Base-by-base conservation (phyloP, 2,888 invertebrate genomes). In the Mactromeris polynyma region DNA sequence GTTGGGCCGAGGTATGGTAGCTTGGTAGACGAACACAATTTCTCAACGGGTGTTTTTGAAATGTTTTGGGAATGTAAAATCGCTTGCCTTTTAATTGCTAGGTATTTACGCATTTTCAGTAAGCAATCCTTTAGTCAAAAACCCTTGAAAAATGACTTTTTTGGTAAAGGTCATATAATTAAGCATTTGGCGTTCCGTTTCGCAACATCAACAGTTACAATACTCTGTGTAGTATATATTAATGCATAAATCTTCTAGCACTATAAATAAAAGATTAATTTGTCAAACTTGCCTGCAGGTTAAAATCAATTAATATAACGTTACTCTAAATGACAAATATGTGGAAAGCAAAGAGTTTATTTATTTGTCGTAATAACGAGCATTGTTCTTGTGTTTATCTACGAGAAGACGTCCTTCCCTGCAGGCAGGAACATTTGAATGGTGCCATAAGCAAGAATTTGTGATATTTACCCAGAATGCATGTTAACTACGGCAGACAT, bases 31-130 rank as follows among this genome's bases (percentile, higher is more conserved):
- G 46, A 84, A 79, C 26, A 80, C 42, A 26, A 36, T 73, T 64
- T 81, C 88, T 33, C 88, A 46, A 77, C 85, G 81, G 88, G 88
- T 58, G 69, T 36, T 77, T 64, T 64, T n/a, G 58, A 64, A 64
- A 64, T 64, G 26, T 64, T 64, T 64, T 64, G 58, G 26, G 58
- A 64, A 64, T 26, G 58, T 11, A 64, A 64, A 64, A 64, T 64
- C 58, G n/a, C 26, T 9, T 64, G 58, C 58, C 58, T 64, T 64
- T 64, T 64, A 64, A 64, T 64, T 9, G 58, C 26, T 64, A 9
- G n/a, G n/a, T 64, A 64, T 64, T 64, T 46, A 46, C 46, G 17
- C 17, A 64, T 64, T 64, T 26, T 26, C 26, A n/a, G 58, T 64
- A 26, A 26, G 58, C 9, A n/a, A 64, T n/a, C 11, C 3, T 64